phyloP scores from a whole-genome alignment of 2,113 vertebrate genomes.

The Nasalis larvatus region DNA sequence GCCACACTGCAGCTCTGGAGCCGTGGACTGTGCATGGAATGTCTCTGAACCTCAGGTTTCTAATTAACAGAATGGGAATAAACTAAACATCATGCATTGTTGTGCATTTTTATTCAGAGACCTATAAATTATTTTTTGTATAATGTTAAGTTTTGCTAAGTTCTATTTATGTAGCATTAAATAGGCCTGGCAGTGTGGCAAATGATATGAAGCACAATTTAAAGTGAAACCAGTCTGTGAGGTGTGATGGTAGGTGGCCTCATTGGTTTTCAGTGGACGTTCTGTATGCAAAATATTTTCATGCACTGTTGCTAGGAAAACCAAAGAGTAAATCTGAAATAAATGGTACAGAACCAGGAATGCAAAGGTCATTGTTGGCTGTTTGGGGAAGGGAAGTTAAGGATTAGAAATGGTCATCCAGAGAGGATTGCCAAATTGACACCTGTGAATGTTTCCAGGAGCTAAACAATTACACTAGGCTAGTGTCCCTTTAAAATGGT shows the following conservation, averaged over 20 bases:
- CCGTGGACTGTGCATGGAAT: fast-evolving
- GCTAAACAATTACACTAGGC: background rate
- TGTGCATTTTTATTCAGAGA: background rate
- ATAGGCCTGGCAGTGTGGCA: fast-evolving
- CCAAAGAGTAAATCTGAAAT: background rate
- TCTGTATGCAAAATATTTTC: background rate
- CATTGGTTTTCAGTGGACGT: background rate
- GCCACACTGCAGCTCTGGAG: background rate
- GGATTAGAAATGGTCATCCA: background rate
- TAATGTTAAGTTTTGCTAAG: background rate
- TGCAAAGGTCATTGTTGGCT: background rate
- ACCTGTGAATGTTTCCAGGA: background rate
- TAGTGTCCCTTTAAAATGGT: background rate
- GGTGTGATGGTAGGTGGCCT: background rate
- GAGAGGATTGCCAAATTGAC: background rate
- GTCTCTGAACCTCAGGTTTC: background rate
- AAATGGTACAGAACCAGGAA: background rate
- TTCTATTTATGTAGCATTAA: background rate
- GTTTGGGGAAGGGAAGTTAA: background rate
- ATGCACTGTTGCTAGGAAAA: background rate
- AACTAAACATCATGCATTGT: background rate
- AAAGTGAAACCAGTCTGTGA: background rate
- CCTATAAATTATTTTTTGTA: background rate
- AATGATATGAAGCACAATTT: background rate
- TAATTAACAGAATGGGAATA: background rate